Evolutionary conservation across 2,797 vertebrate species (phyloP), one percentile per base, ranked within the genome.

Genomic region (Karalla daura): DNA sequence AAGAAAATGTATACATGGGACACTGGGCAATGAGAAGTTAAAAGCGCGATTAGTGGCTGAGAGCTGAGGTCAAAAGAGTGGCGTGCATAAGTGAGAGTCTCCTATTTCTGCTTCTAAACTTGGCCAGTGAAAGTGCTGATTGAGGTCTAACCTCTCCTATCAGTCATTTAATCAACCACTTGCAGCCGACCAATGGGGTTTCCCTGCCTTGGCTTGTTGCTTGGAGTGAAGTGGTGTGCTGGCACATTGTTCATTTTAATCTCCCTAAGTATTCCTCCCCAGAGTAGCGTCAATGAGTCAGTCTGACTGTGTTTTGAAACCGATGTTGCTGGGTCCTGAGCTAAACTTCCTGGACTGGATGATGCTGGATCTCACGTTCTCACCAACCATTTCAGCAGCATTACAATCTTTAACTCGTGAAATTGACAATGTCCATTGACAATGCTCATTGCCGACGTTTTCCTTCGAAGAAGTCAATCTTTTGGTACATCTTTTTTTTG

Each of bases 241-340:
- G 91, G 90, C 91, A 89, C 61, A 37, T 54, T 74, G 63, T 82
- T 83, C 75, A 76, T 85, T 94, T 89, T 91, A 93, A 92, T 94
- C 87, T 84, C 58, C 65, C 86, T 91, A 90, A 91, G 90, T 89
- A 87, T 87, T 88, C 54, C 37, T 72, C 67, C 73, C 61, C 74
- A 73, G 73, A 47, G 59, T 49, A 33, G 41, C n/a, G 35, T 80
- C 85, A 86, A 84, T 75, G 76, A 83, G 77, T 73, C 72, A 52
- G 75, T 69, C 76, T 66, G 83, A 84, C 83, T 80, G 17, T 74
- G 52, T 65, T 90, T 83, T 41, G 71, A 88, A 84, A 59, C 56
- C 1, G 28, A 28, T 6, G 55, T 37, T 55, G 67, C 65, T 36
- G 64, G 52, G 73, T 78, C 68, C 66, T n/a, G n/a, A n/a, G n/a